Evolutionary conservation across 2,888 invertebrate genomes (phyloP), one percentile per base, ranked within the genome.

Genomic region (Dryococelus australis): DNA sequence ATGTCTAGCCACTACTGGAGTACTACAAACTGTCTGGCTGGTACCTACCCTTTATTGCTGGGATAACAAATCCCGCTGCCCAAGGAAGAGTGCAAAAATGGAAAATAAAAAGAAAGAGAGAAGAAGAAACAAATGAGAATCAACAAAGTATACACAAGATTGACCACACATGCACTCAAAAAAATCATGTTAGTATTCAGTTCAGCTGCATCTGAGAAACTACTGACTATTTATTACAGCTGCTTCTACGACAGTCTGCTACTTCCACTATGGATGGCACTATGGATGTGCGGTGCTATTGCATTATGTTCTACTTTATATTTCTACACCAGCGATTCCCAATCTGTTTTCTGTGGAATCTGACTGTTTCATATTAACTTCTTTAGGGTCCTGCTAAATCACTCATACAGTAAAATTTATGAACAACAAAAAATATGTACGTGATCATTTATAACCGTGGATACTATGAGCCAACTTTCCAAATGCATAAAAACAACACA

Each of bases 31-130:
- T 65, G 65, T 65, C 24, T 24, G 24, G 20, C 65, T 65, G 65
- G 91, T 89, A 89, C 92, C 92, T 92, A 92, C 92, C 92, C 92
- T 91, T 91, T 89, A 91, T 91, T 91, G 92, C 92, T 91, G 92
- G 92, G 91, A 92, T 92, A 91, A 92, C 89, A 91, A 92, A 92
- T 91, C 92, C 92, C 90, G 92, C 92, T 92, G 91, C 85, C 84
- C 85, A 65, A 91, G 91, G 91, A 88, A 90, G 87, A 89, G 88
- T 88, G 87, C 88, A 91, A 91, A 43, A 83, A 83, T 83, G 43
- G 24, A 28, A 91, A 91, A 91, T 90, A 91, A 90, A 90, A 90
- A 90, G 89, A 91, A 90, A 90, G 89, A 89, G 87, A 89, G 89
- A 86, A 90, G 88, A 89, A 88, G 88, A 88, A 87, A 85, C 65